A percentile compares a stretch with the other conserved stretches of the same genome.
These are phyloP conservation scores for Aethes cnicana DNA, from an alignment of 2,888 invertebrate genomes.

Conservation along the genomic window DNA sequence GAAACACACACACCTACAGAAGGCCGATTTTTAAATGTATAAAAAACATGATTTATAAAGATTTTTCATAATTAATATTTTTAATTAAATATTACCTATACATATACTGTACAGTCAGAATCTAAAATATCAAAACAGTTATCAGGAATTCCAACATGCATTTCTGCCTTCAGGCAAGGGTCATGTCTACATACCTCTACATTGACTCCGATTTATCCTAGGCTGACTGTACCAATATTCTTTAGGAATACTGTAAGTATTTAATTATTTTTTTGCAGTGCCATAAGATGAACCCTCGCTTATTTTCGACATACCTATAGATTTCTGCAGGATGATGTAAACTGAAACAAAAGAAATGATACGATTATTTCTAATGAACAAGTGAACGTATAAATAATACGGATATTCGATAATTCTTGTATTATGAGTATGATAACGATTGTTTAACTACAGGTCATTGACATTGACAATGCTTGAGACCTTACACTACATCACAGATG, in stretches of 20 bases:
- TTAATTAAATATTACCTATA: conserved; percentile 33
- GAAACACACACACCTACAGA: conserved; percentile 22
- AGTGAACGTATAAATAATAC: neutral
- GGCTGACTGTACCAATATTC: conserved; percentile 10
- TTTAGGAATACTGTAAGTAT: conserved; percentile 39
- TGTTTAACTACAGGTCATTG: too few relatives aligned
- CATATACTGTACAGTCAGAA: conserved; percentile 3
- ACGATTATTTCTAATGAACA: neutral
- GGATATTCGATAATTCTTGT: too few relatives aligned
- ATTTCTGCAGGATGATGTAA: conserved; percentile 88
- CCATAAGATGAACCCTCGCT: conserved; percentile 93
- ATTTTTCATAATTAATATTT: conserved; percentile 6
- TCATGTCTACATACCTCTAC: too few relatives aligned
- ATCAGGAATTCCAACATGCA: too few relatives aligned
- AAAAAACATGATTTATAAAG: conserved; percentile 23
- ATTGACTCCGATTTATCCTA: neutral
- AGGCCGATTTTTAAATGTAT: conserved; percentile 23
- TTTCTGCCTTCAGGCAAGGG: too few relatives aligned
- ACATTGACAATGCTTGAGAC: too few relatives aligned
- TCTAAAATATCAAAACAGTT: neutral
- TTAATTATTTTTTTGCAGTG: conserved; percentile 72
- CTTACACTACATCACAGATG: too few relatives aligned
- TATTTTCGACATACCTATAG: conserved; percentile 92
- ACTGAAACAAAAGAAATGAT: conserved; percentile 82
- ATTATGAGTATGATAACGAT: too few relatives aligned